Percentiles rank a stretch among this genome's conserved stretches.
These are phyloP conservation scores for Ataeniobius toweri DNA, from an alignment of 2,797 vertebrate species.

Conservation along the genomic window DNA sequence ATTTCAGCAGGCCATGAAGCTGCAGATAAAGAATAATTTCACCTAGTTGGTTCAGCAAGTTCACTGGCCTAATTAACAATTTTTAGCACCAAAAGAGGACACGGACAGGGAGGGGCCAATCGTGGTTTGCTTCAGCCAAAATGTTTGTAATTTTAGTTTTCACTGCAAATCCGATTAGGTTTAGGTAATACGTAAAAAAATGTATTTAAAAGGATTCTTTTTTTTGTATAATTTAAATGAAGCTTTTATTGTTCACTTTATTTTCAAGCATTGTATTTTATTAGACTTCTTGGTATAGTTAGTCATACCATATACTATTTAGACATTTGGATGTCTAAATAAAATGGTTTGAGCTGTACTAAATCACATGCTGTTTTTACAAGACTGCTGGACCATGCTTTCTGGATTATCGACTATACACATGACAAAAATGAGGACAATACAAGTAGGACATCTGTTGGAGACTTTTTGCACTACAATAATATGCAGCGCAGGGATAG, in stretches of 20 bases:
- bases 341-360: neutral
- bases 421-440: neutral
- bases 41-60: slow-evolving; percentile 8
- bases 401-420: slow-evolving; percentile 47
- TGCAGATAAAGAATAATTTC: slow-evolving; percentile 50
- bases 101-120: neutral
- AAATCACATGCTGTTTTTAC: neutral
- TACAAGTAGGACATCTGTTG: slow-evolving; percentile 58
- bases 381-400: slow-evolving; percentile 54
- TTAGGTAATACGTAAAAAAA: neutral
- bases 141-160: neutral
- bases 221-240: neutral
- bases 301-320: no score
- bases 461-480: slow-evolving; percentile 31
- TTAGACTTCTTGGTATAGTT: neutral
- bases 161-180: neutral
- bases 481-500: neutral
- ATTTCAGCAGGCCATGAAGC: neutral
- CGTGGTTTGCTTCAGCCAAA: neutral
- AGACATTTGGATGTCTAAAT: neutral
- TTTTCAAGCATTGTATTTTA: neutral
- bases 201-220: neutral
- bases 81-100: neutral
- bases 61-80: slow-evolving; percentile 48
- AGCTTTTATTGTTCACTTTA: neutral